Evolutionary conservation across 2,888 invertebrate species (phyloP), one percentile per base, ranked within the genome.

Genomic region (Anticlea derivata): DNA sequence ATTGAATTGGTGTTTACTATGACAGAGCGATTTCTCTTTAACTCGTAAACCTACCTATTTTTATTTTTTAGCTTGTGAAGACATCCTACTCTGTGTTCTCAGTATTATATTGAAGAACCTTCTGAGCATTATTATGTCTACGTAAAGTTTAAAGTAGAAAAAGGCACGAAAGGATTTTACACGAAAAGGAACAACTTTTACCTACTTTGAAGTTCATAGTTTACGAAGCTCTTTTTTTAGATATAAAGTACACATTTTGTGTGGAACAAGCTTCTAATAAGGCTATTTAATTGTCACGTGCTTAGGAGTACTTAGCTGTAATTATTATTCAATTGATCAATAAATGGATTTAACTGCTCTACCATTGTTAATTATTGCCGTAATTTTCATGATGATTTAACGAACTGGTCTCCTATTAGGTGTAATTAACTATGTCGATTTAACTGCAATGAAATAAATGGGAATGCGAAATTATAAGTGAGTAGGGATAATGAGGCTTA

Each of bases 41-140:
- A n/a, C n/a, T n/a, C n/a, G n/a, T n/a, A n/a, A n/a, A n/a, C n/a
- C n/a, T n/a, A n/a, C n/a, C n/a, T 8, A 0, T 8, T 22, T 11
- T 43, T 51, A 53, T 5, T 13, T 72, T 71, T 48, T 65, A 73
- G 72, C 63, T 73, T 30, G 69, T 73, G 5, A 73, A 71, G 46
- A 54, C 68, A 1, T 67, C 74, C 0, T 81, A 81, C 55, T 75
- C 80, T 1, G 73, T 74, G 1, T 79, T 81, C 60, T 80, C 82
- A 10, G 62, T 81, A 7, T 20, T 81, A 1, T 81, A 69, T 8
- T 40, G 22, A 40, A 22, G 7, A 22, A 43, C 22, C 17, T 33
- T 3, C 17, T 17, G 17, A 17, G n/a, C n/a, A n/a, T n/a, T n/a
- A n/a, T n/a, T n/a, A n/a, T n/a, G n/a, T n/a, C n/a, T n/a, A n/a